Base-by-base conservation (phyloP, 2,113 vertebrate species). In the Gobiocypris rarus region DNA sequence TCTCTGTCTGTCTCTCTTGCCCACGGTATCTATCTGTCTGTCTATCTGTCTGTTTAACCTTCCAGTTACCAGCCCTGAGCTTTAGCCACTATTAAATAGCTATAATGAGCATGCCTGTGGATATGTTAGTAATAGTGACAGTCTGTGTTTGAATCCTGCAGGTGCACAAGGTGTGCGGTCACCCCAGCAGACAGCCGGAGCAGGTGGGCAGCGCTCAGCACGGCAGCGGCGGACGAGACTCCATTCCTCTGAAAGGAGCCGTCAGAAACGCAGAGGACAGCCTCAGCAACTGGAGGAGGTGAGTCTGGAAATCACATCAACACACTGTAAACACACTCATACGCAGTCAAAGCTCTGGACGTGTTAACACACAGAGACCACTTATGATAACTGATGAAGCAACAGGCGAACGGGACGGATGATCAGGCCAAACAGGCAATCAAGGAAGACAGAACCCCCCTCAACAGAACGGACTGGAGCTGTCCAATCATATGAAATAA, bases 151-250 rank as follows among this genome's bases (percentile, higher is more conserved):
- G 9, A 82, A n/a, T 31, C n/a, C 10, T 75, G 70, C 88, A 95
- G 96, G 94, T 97, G 34, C 93, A 91, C 67, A 95, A 93, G 77
- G 86, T 95, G 73, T 97, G 97, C 87, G 96, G 96, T 31, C 88
- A 78, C 79, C 93, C 94, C n/a, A 85, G 88, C 82, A 95, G 93
- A 88, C 93, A 87, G 81, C 77, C 90, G 13, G 88, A 81, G 0
- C 89, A 93, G 86, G 93, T 93, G 6, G 69, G 91, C 88, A 87
- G 83, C 81, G 86, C 86, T 71, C 91, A 92, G 88, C 92, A 91
- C 75, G 91, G 93, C 84, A 85, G 93, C 85, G 84, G 87, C 50
- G 93, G 73, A 78, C 94, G 88, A 90, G 93, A 93, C 86, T 92
- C 91, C 75, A 88, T 92, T 83, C 90, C 87, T 19, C 80, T 95